A percentile compares a stretch with the other conserved stretches of the same genome.
Conservation (phyloP, 2,797 vertebrate species). For the Mionectes olivaceus region DNA sequence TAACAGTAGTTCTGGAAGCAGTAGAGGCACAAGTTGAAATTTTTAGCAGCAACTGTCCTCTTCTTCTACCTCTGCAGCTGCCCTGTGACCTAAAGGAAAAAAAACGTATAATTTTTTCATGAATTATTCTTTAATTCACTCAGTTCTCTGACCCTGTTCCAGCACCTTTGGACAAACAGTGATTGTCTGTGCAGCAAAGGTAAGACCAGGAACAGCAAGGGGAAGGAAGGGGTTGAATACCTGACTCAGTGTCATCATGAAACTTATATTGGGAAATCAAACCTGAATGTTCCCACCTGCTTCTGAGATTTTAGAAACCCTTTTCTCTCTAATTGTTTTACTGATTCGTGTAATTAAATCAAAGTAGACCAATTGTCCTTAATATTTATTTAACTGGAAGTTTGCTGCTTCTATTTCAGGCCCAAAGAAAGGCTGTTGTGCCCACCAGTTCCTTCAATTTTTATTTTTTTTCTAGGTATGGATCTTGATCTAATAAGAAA, state of each 20-base stretch:
- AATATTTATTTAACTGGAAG: not conserved
- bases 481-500: constrained; percentile 1
- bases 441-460: not conserved
- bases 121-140: not conserved
- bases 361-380: not conserved
- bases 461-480: not conserved
- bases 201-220: not conserved
- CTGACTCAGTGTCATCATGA: not conserved
- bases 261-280: constrained; percentile 46
- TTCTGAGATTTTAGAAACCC: constrained; percentile 22
- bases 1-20: not conserved
- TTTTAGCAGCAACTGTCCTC: not conserved
- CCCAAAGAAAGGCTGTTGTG: not conserved
- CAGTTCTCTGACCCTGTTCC: not conserved
- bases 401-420: not conserved
- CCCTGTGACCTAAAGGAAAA: not conserved
- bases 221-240: not conserved
- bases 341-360: constrained; percentile 8
- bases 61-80: not conserved
- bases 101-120: not conserved
- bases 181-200: not conserved
- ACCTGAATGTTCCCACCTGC: constrained; percentile 9
- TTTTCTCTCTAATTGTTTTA: constrained; percentile 10
- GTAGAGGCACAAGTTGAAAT: not conserved
- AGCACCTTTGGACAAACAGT: not conserved